Conservation (phyloP, 2,113 vertebrate genomes). For the Grantiella picta region DNA sequence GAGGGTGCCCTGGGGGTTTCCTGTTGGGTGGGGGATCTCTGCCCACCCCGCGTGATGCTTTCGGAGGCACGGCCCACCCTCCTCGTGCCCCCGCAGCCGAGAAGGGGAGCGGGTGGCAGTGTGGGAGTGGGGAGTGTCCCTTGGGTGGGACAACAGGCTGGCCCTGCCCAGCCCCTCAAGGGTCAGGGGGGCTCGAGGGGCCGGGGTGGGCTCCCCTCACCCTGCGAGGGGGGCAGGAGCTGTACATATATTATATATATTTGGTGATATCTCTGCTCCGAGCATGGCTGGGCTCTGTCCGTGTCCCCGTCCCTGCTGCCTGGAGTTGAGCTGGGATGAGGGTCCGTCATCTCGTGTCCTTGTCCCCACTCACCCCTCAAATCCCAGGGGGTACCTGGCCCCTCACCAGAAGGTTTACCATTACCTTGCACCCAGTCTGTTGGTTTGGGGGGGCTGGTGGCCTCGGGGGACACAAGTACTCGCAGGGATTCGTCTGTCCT, state of each 20-base stretch:
- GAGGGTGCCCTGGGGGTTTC: not conserved
- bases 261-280: not conserved
- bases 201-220: not conserved
- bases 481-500: fast-evolving
- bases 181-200: not conserved
- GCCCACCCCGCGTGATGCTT: fast-evolving
- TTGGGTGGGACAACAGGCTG: not conserved
- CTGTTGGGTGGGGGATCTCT: no score
- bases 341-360: not conserved
- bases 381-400: fast-evolving
- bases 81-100: not conserved
- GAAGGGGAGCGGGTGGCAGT: not conserved
- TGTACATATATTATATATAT: not conserved
- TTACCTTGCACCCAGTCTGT: fast-evolving
- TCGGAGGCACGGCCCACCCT: not conserved
- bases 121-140: not conserved
- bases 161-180: not conserved
- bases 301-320: not conserved
- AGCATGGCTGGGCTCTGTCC: not conserved
- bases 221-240: not conserved
- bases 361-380: fast-evolving
- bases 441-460: not conserved
- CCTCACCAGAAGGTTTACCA: not conserved
- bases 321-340: not conserved
- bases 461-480: not conserved